Percentiles rank a stretch among this genome's conserved stretches.
phyloP scores from a whole-genome alignment of 2,888 invertebrate species.

The Loripinus fragilis region DNA sequence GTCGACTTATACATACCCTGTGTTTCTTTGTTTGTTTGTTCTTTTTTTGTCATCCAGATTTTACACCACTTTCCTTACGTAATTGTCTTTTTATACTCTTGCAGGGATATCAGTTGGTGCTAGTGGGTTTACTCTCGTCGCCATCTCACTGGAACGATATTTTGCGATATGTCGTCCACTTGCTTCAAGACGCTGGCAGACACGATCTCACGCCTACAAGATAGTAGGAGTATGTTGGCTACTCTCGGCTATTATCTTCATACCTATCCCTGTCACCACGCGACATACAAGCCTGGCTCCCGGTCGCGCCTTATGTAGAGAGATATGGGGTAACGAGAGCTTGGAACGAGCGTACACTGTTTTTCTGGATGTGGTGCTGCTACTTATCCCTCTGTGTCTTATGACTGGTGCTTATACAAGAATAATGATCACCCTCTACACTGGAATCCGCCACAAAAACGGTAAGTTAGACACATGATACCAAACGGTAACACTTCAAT shows the following conservation, averaged over 20 bases:
- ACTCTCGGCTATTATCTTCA: slow-evolving; percentile 87
- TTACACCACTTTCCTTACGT: too few species aligned
- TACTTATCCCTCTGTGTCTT: slow-evolving; percentile 90
- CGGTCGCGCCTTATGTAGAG: slow-evolving; percentile 63
- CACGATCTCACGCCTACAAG: slow-evolving; percentile 88
- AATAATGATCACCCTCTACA: slow-evolving; percentile 81
- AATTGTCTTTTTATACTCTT: slow-evolving; percentile 75
- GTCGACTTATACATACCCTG: too few species aligned
- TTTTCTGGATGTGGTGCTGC: slow-evolving; percentile 88
- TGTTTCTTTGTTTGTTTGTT: too few species aligned
- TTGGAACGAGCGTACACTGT: slow-evolving; percentile 89
- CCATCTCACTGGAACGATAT: slow-evolving; percentile 91
- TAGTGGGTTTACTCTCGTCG: slow-evolving; percentile 90
- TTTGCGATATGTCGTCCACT: slow-evolving; percentile 91
- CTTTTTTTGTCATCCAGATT: too few species aligned
- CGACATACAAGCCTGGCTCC: slow-evolving; percentile 49
- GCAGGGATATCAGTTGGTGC: slow-evolving; percentile 90
- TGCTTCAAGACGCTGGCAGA: slow-evolving; percentile 90
- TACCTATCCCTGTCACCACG: slow-evolving; percentile 86
- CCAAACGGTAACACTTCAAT: too few species aligned
- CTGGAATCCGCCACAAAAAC: slow-evolving; percentile 37
- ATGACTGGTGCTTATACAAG: slow-evolving; percentile 89
- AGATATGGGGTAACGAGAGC: slow-evolving; percentile 78
- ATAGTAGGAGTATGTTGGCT: slow-evolving; percentile 83
- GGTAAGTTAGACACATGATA: too few species aligned